Base-by-base conservation (phyloP, 2,797 vertebrate species). In the Coccyzus lansbergi region DNA sequence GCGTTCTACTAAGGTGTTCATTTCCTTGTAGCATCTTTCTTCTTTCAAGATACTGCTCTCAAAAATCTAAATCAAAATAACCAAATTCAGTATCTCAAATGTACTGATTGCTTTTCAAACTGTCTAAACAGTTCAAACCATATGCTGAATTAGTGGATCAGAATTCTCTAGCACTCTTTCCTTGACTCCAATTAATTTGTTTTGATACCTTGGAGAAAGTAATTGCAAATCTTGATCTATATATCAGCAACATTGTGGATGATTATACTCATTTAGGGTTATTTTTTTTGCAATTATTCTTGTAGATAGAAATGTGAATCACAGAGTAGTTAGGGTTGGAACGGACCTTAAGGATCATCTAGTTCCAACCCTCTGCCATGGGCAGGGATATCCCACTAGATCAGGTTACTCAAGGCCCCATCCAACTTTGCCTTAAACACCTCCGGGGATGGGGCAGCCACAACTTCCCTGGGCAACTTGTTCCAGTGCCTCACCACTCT, bases 41-140 rank as follows among this genome's bases (percentile, higher is more conserved):
- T 90, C 68, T 95, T 96, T 97, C 65, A 95, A 88, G 93, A 53
- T 68, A 63, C 14, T 92, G 76, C 51, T 69, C 48, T 91, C 78
- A 77, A 83, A 96, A 94, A 91, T 72, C 88, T 68, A 75, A 86
- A 65, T 83, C 20, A 86, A 95, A 94, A 62, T 59, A 92, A 91
- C 34, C 29, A 81, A 42, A 83, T 86, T 64, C 75, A 71, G 36
- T 92, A 83, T 78, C 49, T 87, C 33, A 69, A 83, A 72, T 83
- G 52, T n/a, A 82, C 71, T 86, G 80, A 86, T 88, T 92, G 70
- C 83, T 92, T 91, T 93, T 92, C 60, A 59, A 20, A 59, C 33
- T 52, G 10, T 48, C 78, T 86, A 12, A 68, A 44, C 44, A 65
- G 40, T 83, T 83, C 63, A 64, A 87, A 64, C n/a, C 6, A 4